phyloP scores from a whole-genome alignment of 2,888 invertebrate genomes.

The Priocnemis perturbator region DNA sequence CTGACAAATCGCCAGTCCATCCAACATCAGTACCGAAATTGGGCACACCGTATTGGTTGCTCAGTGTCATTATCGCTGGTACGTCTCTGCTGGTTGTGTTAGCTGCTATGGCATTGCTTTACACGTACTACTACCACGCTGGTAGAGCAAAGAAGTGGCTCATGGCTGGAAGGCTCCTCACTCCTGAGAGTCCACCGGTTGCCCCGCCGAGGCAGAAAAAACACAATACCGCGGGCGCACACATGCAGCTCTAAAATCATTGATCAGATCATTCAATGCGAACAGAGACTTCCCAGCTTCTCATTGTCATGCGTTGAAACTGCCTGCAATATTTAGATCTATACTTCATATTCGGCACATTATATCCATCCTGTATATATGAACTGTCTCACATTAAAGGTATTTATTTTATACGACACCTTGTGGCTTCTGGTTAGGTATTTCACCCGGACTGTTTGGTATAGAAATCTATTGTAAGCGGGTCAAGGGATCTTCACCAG shows the following conservation, averaged over 20 bases:
- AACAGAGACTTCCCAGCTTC: not conserved
- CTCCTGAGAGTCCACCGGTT: constrained; percentile 64
- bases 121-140: constrained; percentile 86
- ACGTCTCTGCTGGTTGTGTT: constrained; percentile 82
- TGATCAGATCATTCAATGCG: not conserved
- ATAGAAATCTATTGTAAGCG: too few relatives aligned
- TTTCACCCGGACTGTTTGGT: not conserved
- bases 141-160: constrained; percentile 82
- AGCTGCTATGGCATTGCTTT: constrained; percentile 81
- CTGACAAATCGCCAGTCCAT: constrained; percentile 69
- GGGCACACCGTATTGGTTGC: constrained; percentile 63
- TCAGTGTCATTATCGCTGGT: constrained; percentile 78
- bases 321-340: constrained; percentile 23
- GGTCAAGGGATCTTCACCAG: too few relatives aligned
- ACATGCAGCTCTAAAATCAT: constrained; percentile 43
- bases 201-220: constrained; percentile 71
- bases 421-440: not conserved
- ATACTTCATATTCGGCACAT: constrained; percentile 31
- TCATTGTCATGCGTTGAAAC: too few relatives aligned
- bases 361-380: constrained; percentile 47
- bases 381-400: constrained; percentile 47
- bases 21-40: constrained; percentile 76
- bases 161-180: constrained; percentile 68
- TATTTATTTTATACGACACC: constrained; percentile 52
- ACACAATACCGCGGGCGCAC: constrained; percentile 48